Evolutionary conservation across 1,140 invertebrate genomes (phyloP).

Genomic region (Magallana gigas): DNA sequence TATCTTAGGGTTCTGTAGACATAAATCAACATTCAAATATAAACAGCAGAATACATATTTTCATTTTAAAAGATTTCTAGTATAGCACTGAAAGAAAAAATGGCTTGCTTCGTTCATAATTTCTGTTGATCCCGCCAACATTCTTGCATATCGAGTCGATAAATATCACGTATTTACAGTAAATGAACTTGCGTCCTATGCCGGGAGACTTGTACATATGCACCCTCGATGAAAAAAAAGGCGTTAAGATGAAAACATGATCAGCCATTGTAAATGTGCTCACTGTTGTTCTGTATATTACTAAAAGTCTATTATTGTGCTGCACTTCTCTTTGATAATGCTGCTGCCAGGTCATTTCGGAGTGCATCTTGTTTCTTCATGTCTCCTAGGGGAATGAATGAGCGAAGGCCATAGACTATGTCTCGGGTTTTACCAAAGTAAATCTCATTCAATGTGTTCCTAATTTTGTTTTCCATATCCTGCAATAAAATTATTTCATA

Average conservation of each 20-base stretch:
- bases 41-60: slow-evolving; percentile 17
- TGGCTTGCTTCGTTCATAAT: not conserved
- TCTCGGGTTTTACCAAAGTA: slow-evolving; percentile 99
- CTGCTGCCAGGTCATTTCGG: slow-evolving; percentile 90
- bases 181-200: not conserved
- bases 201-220: slow-evolving; percentile 19
- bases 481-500: slow-evolving; percentile 85
- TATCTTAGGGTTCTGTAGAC: not conserved
- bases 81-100: slow-evolving; percentile 12
- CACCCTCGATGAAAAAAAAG: slow-evolving; percentile 20
- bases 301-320: slow-evolving; percentile 16
- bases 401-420: slow-evolving; percentile 98
- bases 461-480: slow-evolving; percentile 99
- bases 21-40: slow-evolving; percentile 11
- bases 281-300: not conserved
- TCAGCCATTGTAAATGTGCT: not conserved
- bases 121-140: slow-evolving; percentile 21
- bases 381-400: slow-evolving; percentile 90
- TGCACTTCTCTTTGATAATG: slow-evolving; percentile 59
- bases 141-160: not conserved
- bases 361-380: slow-evolving; percentile 89
- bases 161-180: slow-evolving; percentile 9
- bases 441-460: slow-evolving; percentile 98
- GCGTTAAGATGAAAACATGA: slow-evolving; percentile 9
- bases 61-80: not conserved